Conservation (phyloP, 2,113 vertebrate species). For the Lepus americanus region DNA sequence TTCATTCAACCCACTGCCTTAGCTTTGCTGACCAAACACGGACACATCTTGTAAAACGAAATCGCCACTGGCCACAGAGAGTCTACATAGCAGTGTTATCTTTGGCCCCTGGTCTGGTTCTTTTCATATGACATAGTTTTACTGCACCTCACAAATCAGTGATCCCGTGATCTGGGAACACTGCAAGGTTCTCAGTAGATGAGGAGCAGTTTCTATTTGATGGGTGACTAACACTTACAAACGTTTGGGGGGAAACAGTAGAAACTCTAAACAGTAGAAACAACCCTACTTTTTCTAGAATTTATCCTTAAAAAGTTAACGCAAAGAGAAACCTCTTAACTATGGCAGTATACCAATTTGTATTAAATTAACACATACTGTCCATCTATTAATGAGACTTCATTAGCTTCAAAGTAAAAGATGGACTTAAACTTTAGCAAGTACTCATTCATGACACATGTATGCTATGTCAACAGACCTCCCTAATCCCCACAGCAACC, state of each 20-base stretch:
- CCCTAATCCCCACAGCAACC: not conserved
- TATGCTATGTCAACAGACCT: not conserved
- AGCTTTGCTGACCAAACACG: slow-evolving; percentile 62
- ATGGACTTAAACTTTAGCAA: not conserved
- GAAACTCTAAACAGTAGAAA: slow-evolving; percentile 47
- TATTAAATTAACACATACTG: slow-evolving; percentile 35
- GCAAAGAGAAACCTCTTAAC: not conserved
- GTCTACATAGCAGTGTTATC: slow-evolving; percentile 77
- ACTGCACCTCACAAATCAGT: slow-evolving; percentile 69
- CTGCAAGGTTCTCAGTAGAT: slow-evolving; percentile 36
- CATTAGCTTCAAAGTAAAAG: slow-evolving; percentile 49
- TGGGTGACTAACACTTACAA: not conserved
- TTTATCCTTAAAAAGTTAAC: slow-evolving; percentile 36
- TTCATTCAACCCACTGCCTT: slow-evolving; percentile 35
- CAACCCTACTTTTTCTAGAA: slow-evolving; percentile 37
- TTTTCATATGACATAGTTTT: slow-evolving; percentile 78
- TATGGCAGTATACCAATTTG: not conserved
- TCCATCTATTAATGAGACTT: slow-evolving; percentile 3
- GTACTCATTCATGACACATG: slow-evolving; percentile 6
- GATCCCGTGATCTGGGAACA: slow-evolving; percentile 39
- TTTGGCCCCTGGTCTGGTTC: slow-evolving; percentile 76
- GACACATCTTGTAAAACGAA: slow-evolving; percentile 49
- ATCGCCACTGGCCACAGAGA: slow-evolving; percentile 67
- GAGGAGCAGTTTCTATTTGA: slow-evolving; percentile 1
- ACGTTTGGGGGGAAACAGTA: not conserved